Base-by-base conservation (phyloP, 1,140 invertebrate species). In the Notospermus geniculatus region DNA sequence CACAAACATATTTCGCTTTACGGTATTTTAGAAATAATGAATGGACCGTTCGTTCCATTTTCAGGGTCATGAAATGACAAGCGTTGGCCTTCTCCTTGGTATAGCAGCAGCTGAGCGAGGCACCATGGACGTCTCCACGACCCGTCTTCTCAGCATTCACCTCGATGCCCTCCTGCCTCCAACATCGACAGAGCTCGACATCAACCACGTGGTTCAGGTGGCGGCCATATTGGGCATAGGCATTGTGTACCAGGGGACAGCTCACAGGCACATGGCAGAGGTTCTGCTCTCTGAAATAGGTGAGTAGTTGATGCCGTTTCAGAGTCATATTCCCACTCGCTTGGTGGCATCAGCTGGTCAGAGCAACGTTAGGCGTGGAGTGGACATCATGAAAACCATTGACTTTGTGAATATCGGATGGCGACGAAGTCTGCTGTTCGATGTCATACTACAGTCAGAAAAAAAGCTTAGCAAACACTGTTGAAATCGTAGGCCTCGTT, bases 201-300 rank as follows among this genome's bases (percentile, higher is more conserved):
- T 97, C 54, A 89, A 91, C 54, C 93, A 96, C 76, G 92, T 92
- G 76, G 88, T 95, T 15, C 91, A 96, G 75, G 96, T 62, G 23
- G 92, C 94, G 1, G 91, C 92, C 0, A 81, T 97, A n/a, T 84
- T 96, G 73, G 91, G 93, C 2, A 86, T 98, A 11, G 96, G 96
- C 0, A 82, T 98, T 0, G 82, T 98, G 0, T 98, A 97, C 80
- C 89, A 95, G 77, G 89, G 88, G 30, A 96, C 93, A 0, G 91
- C 88, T 0, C 92, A 98, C 75, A 85, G 90, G n/a, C 93, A 96
- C 71, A 95, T 97, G 70, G 89, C 93, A 0, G 92, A 97, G 77
- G 90, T 95, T 2, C 80, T 96, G 45, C 82, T 96, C 0, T 87
- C 88, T 39, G 94, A 97, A 82, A 96, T 97, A 61, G 91, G 89